Base-by-base conservation (phyloP, 2,113 vertebrate species). In the Lepisosteus oculatus region DNA sequence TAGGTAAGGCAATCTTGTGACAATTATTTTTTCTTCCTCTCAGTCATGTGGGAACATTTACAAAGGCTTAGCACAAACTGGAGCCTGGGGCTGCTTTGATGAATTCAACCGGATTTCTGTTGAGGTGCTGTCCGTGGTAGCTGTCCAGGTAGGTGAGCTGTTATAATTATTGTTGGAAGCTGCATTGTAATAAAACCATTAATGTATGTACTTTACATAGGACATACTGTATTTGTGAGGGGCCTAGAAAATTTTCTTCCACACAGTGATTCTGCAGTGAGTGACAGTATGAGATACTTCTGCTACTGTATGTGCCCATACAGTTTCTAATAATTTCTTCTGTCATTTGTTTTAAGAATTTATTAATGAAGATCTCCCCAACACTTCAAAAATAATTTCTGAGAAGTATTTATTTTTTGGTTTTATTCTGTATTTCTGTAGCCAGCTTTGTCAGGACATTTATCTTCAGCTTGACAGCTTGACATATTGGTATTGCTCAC, bases 51-150 rank as follows among this genome's bases (percentile, higher is more conserved):
- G 96, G 65, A 96, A 93, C 88, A 98, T 99, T 89, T 99, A 98
- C 88, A 99, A 99, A 91, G 97, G 97, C 69, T 91, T 99, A 71
- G 94, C 96, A 68, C 97, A 98, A 89, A 96, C 95, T 0, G 97
- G 97, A n/a, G 95, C 97, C 59, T 98, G 97, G 97, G 97, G 97
- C 82, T 99, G 97, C 84, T 99, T 99, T 73, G 97, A 99, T 70
- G 97, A 99, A 72, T 99, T 99, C 75, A 99, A 98, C 87, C 89
- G 97, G 78, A 99, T 99, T 78, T 97, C 97, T 0, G 95, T 98
- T 76, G 97, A 99, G 72, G 97, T 99, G 57, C 87, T 99, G 72
- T 99, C 97, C 0, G 97, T 99, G 74, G 96, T 98, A 65, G 97
- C 97, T 3, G 95, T 99, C 0, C 96, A 99, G 95, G 97, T 99